A percentile compares a stretch with the other conserved stretches of the same genome.
These are phyloP conservation scores for Hydrolagus colliei DNA, from an alignment of 2,797 vertebrate genomes.

Conservation along the genomic window DNA sequence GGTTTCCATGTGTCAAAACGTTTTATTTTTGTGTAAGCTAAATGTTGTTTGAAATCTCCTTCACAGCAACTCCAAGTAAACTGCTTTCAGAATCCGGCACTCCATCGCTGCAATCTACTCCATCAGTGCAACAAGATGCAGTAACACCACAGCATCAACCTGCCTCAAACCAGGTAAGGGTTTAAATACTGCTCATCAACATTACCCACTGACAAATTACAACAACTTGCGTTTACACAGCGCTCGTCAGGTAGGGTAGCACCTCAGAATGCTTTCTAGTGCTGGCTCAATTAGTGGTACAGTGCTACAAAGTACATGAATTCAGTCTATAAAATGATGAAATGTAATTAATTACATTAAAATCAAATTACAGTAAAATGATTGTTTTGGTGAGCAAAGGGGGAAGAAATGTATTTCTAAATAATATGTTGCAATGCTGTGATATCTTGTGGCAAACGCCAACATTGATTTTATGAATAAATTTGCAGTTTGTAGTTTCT, in stretches of 20 bases:
- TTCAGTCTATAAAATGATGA: background rate
- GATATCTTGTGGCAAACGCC: background rate
- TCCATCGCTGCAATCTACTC: conserved; percentile 46
- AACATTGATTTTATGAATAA: background rate
- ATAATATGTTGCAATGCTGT: background rate
- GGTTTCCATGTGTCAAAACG: no score
- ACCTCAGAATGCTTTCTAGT: no score
- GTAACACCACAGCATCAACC: conserved; percentile 48
- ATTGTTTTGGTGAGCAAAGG: background rate
- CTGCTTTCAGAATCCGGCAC: conserved; percentile 48
- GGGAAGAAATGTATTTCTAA: background rate
- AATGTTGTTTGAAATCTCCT: background rate
- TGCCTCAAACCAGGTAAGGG: conserved; percentile 50
- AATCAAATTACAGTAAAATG: background rate
- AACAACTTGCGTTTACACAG: no score
- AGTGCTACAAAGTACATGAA: no score
- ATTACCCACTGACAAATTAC: background rate
- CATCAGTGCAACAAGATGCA: conserved; percentile 49
- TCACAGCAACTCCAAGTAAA: conserved; percentile 56
- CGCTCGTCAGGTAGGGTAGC: no score
- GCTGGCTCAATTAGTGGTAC: no score
- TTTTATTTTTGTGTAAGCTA: background rate
- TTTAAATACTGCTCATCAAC: background rate
- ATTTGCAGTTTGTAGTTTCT: background rate
- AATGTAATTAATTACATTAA: background rate